phyloP scores from a whole-genome alignment of 2,113 vertebrate species.

The Centropristis striata region DNA sequence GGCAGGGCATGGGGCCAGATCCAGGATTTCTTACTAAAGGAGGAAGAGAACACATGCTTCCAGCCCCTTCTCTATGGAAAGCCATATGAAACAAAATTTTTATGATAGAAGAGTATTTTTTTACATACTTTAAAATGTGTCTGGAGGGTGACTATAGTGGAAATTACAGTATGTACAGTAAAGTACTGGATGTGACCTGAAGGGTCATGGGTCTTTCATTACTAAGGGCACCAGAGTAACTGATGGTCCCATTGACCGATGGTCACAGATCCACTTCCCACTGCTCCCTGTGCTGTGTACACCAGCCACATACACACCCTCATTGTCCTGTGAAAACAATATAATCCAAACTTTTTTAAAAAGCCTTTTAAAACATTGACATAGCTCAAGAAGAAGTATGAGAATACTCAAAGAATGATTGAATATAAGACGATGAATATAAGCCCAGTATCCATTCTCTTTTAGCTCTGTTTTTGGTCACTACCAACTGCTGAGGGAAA shows the following conservation, averaged over 20 bases:
- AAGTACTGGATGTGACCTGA: background rate
- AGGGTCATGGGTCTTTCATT: background rate
- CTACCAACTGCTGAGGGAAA: background rate
- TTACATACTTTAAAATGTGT: too few species aligned
- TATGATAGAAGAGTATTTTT: too few species aligned
- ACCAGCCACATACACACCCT: background rate
- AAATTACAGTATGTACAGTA: constrained; percentile 3
- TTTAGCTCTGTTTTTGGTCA: background rate
- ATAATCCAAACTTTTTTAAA: background rate
- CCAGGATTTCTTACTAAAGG: too few species aligned
- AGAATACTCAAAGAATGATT: too few species aligned
- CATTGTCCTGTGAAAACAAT: too few species aligned
- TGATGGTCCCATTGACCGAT: background rate
- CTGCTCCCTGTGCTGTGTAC: background rate
- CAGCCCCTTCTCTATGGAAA: too few species aligned
- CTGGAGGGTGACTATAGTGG: background rate
- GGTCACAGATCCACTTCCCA: constrained; percentile 19
- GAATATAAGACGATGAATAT: background rate
- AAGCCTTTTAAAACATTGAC: too few species aligned
- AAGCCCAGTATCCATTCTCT: background rate
- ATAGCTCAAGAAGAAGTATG: too few species aligned
- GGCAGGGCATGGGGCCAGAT: too few species aligned
- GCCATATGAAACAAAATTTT: too few species aligned
- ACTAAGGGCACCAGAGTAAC: background rate
- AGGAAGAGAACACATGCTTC: too few species aligned